These are phyloP conservation scores for Crocidura indochinensis DNA, from an alignment of 2,797 vertebrate genomes.

Conservation along the genomic window DNA sequence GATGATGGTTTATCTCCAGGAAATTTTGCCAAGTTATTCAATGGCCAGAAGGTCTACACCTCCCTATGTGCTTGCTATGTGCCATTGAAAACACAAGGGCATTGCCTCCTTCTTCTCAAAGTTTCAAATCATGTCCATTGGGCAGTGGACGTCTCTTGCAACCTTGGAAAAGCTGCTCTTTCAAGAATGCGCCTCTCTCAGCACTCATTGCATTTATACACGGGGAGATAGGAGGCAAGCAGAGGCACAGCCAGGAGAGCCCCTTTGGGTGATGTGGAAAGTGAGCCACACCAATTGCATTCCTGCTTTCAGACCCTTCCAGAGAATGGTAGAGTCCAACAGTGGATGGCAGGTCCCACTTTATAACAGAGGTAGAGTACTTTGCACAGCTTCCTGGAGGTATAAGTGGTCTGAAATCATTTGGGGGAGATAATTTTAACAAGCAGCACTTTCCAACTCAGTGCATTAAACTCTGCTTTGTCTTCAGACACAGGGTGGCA, in stretches of 20 bases:
- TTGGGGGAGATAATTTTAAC: not conserved
- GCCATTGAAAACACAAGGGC: conserved; percentile 43
- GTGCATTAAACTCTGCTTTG: conserved; percentile 4
- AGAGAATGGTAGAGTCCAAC: not conserved
- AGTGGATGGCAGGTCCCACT: not conserved
- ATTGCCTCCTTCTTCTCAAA: conserved; percentile 5
- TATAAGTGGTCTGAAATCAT: conserved; percentile 34
- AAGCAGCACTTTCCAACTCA: conserved; percentile 17
- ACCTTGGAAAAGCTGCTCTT: conserved; percentile 67
- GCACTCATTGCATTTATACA: conserved; percentile 52
- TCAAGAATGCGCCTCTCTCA: conserved; percentile 62
- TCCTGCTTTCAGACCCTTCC: not conserved
- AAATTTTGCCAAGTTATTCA: conserved; percentile 32
- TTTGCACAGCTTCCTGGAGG: conserved; percentile 1
- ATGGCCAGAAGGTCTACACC: not conserved
- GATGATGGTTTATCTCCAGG: conserved; percentile 44
- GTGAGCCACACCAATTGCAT: not conserved
- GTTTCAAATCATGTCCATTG: conserved; percentile 38
- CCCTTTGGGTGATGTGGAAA: not conserved
- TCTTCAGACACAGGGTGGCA: not conserved
- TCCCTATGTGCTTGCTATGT: conserved; percentile 43
- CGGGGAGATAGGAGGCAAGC: conserved; percentile 30
- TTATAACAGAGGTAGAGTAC: not conserved
- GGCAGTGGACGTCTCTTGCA: conserved; percentile 19
- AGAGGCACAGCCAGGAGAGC: conserved; percentile 55